Evolutionary conservation across 2,888 invertebrate genomes (phyloP), one percentile per base, ranked within the genome.

Genomic region (Myathropa florea): DNA sequence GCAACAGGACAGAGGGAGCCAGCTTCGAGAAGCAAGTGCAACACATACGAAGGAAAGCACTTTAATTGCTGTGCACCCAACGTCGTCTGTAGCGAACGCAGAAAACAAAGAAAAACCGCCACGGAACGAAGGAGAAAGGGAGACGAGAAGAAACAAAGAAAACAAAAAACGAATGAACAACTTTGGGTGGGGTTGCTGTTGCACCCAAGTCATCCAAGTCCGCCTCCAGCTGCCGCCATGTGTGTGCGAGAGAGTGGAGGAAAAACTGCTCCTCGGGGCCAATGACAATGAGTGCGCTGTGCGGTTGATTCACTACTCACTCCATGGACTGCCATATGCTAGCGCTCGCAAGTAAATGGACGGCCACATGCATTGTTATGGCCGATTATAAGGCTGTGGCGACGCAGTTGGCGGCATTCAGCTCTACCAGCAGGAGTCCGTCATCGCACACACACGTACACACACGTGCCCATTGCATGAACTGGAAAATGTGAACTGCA

Each of bases 311-410:
- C 75, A 79, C 86, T 78, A 60, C 46, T 77, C 70, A 33, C 81
- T 77, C 65, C 36, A 64, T 14, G 30, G 10, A 21, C 30, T 61
- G 65, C 65, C 60, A 75, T 73, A 70, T 64, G 63, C 26, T 28
- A 4, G 72, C 67, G 33, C 39, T 14, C 21, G 28, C 33, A 65
- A 80, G 71, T 82, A 83, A 83, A 86, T 79, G 63, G 57, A 68
- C 33, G 83, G 71, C 83, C 78, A 76, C 86, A 83, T 83, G 86
- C 75, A 86, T 86, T 86, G 82, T 86, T 86, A 82, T 86, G 78
- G 85, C 64, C 85, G 82, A 78, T 86, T 82, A 67, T 79, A 71
- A 65, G 65, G 78, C 63, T 86, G 78, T 71, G 86, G 78, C 59
- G 57, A 72, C 30, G 55, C 23, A 59, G 59, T 26, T 21, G 59